Base-by-base conservation (phyloP, 2,113 vertebrate species). In the Ancistrus triradiatus region DNA sequence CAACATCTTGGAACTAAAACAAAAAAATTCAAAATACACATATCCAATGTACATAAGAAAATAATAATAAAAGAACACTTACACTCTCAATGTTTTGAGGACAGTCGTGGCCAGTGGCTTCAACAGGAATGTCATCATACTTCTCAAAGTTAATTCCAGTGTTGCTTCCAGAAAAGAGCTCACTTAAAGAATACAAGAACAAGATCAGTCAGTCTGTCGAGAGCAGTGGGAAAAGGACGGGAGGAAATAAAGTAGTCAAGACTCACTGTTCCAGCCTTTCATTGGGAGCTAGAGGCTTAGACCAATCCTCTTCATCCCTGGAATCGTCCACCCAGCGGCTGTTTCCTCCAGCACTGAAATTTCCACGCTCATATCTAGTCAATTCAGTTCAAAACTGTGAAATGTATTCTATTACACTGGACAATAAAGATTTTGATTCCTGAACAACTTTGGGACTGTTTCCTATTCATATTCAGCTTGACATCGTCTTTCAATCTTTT, bases 121-220 rank as follows among this genome's bases (percentile, higher is more conserved):
- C 95, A 69, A 98, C 95, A 35, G 95, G 95, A 91, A 98, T 98
- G 86, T 97, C 95, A 59, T 98, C 95, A 0, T 98, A 98, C 64
- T 98, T 98, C 83, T 98, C 95, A 87, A 98, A 98, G 76, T 98
- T 98, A 79, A 98, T 98, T 74, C 95, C 95, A 46, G 95, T 98
- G 83, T 98, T 98, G 62, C 95, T 88, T 82, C 83, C 93, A 64
- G 95, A 88, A 77, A 98, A 98, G 11, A 98, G 84, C 74, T 98
- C 95, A 61, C 95, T 98, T 21, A 80, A 77, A 10, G 13, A 22
- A 14, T 2, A 46, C 35, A 3, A 72, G 27, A 4, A 31, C 27
- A 31, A 7, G 27, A 31, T 31, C n/a, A n/a, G n/a, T n/a, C n/a
- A n/a, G n/a, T n/a, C n/a, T n/a, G n/a, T n/a, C n/a, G n/a, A n/a